Evolutionary conservation across 2,797 vertebrate species (phyloP).

Genomic region (Falco columbarius): DNA sequence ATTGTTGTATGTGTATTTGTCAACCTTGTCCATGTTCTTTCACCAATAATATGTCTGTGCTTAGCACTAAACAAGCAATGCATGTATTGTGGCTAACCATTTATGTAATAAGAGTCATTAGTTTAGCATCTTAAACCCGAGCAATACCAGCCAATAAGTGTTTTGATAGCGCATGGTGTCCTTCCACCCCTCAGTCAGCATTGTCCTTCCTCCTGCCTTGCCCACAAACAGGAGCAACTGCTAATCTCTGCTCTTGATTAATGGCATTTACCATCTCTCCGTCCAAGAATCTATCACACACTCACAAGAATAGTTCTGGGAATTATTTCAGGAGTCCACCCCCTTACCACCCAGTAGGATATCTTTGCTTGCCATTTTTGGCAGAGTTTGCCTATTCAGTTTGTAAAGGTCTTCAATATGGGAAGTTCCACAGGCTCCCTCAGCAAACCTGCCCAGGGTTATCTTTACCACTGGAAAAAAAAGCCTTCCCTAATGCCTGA

Average conservation of each 20-base stretch:
- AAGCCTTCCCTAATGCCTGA: not conserved
- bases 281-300: not conserved
- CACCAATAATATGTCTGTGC: not conserved
- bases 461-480: not conserved
- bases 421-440: not conserved
- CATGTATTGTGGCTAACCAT: not conserved
- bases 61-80: not conserved
- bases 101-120: not conserved
- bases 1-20: not conserved
- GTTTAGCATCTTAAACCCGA: not conserved
- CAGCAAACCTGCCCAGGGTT: not conserved
- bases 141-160: accelerated
- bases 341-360: accelerated
- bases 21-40: not conserved
- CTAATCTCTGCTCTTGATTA: not conserved
- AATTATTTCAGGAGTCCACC: not conserved
- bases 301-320: not conserved
- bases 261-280: not conserved
- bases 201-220: not conserved
- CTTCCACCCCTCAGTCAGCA: not conserved
- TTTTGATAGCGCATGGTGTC: not conserved
- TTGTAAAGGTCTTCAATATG: not conserved
- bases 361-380: not conserved
- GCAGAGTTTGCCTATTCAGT: not conserved
- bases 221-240: not conserved